Base-by-base conservation (phyloP, 2,888 invertebrate species). In the Tyria jacobaeae region DNA sequence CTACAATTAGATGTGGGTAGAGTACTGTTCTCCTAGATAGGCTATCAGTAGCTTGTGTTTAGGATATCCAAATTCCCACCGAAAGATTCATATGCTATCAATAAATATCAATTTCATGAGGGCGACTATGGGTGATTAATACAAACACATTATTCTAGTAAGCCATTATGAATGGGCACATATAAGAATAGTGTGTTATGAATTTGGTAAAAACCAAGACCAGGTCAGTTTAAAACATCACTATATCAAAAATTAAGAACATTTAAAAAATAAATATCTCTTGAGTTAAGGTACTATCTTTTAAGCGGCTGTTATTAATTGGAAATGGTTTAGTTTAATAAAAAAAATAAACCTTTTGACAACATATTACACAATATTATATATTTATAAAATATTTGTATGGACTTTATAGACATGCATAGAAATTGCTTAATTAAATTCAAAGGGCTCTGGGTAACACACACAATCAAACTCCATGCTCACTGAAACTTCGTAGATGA, bases 401-500 rank as follows among this genome's bases (percentile, higher is more conserved):
- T 25, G 14, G 15, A 48, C n/a, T 24, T 21, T 48, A 48, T 21
- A 25, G 10, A 49, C 25, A 39, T 39, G 7, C 15, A 25, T 53
- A 15, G 2, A 37, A 39, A 1, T 24, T 53, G n/a, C 6, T 6
- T 39, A n/a, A n/a, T 15, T 53, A 39, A 53, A 35, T 44, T 31
- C 31, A 17, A 31, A 54, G 5, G 27, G 24, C 15, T 25, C n/a
- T 17, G 12, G n/a, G 3, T 21, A 35, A 15, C 27, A 47, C 12
- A 54, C 25, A 44, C 41, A 31, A 60, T 60, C 51, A 51, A 61
- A 61, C 51, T 60, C 56, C n/a, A 17, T 50, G 27, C 27, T 17
- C 41, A 14, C 6, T 9, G n/a, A 39, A 60, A 54, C 24, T 35
- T 37, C 15, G 25, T 34, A 48, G 24, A 52, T 35, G 50, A 63